phyloP scores from a whole-genome alignment of 2,888 invertebrate genomes.

The Epirrita christyi region DNA sequence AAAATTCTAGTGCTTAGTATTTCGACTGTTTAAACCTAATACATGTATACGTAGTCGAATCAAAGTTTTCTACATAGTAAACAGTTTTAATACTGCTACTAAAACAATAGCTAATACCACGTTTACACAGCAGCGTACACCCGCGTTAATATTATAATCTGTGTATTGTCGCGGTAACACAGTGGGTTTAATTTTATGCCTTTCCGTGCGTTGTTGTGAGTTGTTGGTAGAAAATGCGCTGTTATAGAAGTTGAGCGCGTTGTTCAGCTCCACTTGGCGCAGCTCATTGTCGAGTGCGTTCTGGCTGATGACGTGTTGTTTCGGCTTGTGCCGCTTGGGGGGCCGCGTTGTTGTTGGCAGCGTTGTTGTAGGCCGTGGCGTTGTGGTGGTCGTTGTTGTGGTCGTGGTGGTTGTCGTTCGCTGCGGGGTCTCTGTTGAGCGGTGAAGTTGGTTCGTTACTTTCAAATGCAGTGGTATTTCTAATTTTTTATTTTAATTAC shows the following conservation, averaged over 20 bases:
- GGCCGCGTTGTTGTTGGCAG: conserved; percentile 60
- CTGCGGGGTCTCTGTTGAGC: conserved; percentile 76
- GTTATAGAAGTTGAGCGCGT: conserved; percentile 70
- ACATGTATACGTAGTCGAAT: background rate
- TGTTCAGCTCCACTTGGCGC: conserved; percentile 67
- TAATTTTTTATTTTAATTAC: background rate
- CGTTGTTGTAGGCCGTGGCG: conserved; percentile 60
- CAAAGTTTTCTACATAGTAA: background rate
- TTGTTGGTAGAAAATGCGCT: conserved; percentile 63
- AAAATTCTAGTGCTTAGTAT: too few relatives aligned
- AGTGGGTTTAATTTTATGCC: conserved; percentile 77
- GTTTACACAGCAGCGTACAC: conserved; percentile 5
- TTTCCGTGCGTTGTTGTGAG: conserved; percentile 68
- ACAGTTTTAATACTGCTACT: conserved; percentile 12
- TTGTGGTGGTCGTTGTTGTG: conserved; percentile 73
- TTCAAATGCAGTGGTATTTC: background rate
- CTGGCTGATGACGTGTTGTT: conserved; percentile 68
- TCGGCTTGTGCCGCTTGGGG: conserved; percentile 72
- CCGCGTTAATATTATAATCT: conserved; percentile 51
- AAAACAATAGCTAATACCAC: conserved; percentile 15
- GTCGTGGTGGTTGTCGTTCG: conserved; percentile 74
- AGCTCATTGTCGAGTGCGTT: conserved; percentile 70
- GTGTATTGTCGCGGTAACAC: conserved; percentile 69
- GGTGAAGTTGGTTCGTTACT: conserved; percentile 28
- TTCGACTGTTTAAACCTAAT: too few relatives aligned